A percentile compares a stretch with the other conserved stretches of the same genome.
Conservation (phyloP, 2,113 vertebrate genomes). For the Spilogale gracilis region DNA sequence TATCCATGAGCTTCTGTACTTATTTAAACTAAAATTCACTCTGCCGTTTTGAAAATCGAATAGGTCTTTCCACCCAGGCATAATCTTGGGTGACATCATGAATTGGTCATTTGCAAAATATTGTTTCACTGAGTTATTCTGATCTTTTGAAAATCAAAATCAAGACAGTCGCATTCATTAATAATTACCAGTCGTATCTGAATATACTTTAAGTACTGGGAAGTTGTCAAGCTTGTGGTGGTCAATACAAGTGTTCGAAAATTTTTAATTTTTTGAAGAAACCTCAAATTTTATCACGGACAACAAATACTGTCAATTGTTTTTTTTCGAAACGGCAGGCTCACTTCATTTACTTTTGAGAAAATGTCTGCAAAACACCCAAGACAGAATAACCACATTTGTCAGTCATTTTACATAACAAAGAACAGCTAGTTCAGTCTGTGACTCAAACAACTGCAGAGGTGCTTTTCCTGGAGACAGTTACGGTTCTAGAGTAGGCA, state of each 20-base stretch:
- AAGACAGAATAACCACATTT: not conserved
- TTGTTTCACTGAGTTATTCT: not conserved
- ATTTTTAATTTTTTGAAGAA: constrained; percentile 39
- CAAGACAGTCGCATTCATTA: not conserved
- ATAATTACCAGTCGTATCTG: not conserved
- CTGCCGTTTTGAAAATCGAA: not conserved
- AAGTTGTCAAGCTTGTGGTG: not conserved
- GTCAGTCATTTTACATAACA: not conserved
- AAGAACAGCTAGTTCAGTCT: not conserved
- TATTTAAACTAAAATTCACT: not conserved
- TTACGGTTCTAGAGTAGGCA: accelerated
- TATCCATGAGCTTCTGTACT: not conserved
- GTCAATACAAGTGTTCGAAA: not conserved
- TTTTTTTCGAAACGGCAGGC: not conserved
- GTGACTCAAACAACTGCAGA: not conserved
- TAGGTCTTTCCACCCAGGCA: not conserved
- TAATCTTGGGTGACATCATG: not conserved
- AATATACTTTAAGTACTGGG: not conserved
- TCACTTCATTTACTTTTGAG: constrained; percentile 8
- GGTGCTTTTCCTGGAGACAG: not conserved
- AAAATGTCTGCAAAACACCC: not conserved
- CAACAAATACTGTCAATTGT: not conserved
- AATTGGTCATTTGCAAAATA: not conserved
- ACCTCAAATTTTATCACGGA: not conserved
- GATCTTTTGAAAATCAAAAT: not conserved